Evolutionary conservation across 2,797 vertebrate genomes (phyloP), one percentile per base, ranked within the genome.

Genomic region (Schizopygopsis pylzovi): DNA sequence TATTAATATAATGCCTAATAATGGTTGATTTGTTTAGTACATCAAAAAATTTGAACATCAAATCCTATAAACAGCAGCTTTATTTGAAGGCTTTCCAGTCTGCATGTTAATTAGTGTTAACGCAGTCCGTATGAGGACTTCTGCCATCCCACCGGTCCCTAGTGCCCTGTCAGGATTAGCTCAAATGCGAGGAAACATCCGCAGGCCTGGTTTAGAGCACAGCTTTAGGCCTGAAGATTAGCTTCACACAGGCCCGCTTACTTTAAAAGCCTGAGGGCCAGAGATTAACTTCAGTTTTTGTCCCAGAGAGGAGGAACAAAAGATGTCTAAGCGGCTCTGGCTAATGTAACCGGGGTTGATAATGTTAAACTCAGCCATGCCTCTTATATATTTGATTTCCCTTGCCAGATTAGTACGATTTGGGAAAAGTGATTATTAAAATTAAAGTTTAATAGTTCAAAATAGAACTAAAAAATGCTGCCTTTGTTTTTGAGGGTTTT

Each of bases 141-240:
- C 28, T 61, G 47, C 56, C 25, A 25, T 83, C 61, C 39, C 72
- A 52, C 13, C 28, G 45, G 45, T 93, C 92, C 45, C 89, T 84
- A 80, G 90, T 91, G 91, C 41, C 87, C 85, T 73, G 77, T 54
- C 89, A 90, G 88, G 93, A 94, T 93, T 93, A 92, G 87, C 86
- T 71, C 81, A 90, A 89, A 92, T 87, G 88, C 85, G 90, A 92
- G 90, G 89, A 90, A 56, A 22, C 33, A 15, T 65, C 59, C 15
- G 28, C 45, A 54, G 82, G 82, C 82, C 82, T 84, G 43, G n/a
- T 84, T 84, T 61, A 77, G 80, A 20, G 80, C 70, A 37, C 16
- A 80, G 70, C 49, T 25, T 63, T 61, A 67, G 67, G 84, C 49
- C 81, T 75, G 49, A 56, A 78, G 83, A 82, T 85, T 71, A 85